These are phyloP conservation scores for Apotomis turbidana DNA, from an alignment of 2,888 invertebrate species.

Conservation along the genomic window DNA sequence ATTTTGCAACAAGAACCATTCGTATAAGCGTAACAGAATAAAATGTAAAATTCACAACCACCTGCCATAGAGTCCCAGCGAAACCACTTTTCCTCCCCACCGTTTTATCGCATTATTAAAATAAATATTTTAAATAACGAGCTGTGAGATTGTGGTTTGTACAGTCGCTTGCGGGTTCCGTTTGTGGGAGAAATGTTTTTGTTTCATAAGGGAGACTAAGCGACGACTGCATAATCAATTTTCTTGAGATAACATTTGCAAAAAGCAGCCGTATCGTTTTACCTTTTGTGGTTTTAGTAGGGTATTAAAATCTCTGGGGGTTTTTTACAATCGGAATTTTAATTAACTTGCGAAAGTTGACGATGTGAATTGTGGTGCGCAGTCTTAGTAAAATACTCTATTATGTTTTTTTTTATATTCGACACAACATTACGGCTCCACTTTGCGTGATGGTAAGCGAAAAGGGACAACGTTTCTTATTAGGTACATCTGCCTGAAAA, in stretches of 20 bases:
- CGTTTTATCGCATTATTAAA: constrained; percentile 58
- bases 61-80: neutral
- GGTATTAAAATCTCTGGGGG: neutral
- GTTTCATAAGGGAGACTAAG: constrained; percentile 51
- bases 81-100: constrained; percentile 45
- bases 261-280: constrained; percentile 9
- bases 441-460: too few species aligned
- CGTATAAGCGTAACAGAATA: neutral
- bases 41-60: constrained; percentile 4
- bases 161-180: constrained; percentile 50
- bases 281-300: constrained; percentile 7
- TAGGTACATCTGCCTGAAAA: too few species aligned
- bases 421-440: too few species aligned
- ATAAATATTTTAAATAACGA: constrained; percentile 63
- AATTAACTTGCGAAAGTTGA: too few species aligned
- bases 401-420: too few species aligned
- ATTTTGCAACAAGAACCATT: neutral
- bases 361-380: too few species aligned
- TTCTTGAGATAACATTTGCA: constrained; percentile 43
- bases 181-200: constrained; percentile 56
- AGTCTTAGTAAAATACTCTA: too few species aligned
- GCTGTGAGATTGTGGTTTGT: constrained; percentile 54
- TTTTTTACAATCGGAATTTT: too few species aligned
- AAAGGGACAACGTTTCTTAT: too few species aligned
- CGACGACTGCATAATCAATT: constrained; percentile 45